These are phyloP conservation scores for Hermetia illucens DNA, from an alignment of 1,140 invertebrate genomes.

Conservation along the genomic window DNA sequence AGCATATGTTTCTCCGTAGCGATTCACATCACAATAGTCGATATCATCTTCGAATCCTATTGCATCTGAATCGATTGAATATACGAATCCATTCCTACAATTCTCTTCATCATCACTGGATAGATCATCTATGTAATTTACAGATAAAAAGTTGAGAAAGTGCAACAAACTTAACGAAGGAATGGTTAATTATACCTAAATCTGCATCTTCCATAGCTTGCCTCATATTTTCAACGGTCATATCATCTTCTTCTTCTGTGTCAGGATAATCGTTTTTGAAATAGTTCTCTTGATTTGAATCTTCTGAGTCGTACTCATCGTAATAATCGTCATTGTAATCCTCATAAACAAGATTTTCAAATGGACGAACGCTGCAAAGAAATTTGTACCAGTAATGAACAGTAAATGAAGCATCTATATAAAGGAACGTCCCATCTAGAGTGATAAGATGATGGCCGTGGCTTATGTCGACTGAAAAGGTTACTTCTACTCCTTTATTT, in stretches of 20 bases:
- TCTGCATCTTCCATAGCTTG: constrained; percentile 21
- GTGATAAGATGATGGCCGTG: too few relatives aligned
- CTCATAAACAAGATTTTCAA: constrained; percentile 20
- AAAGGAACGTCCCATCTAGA: too few relatives aligned
- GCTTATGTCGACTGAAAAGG: too few relatives aligned
- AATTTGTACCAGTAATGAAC: too few relatives aligned
- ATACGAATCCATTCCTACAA: constrained; percentile 27
- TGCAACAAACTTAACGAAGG: neutral
- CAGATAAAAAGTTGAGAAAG: neutral
- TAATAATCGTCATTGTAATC: constrained; percentile 18
- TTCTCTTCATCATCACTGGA: constrained; percentile 32
- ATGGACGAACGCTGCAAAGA: constrained; percentile 13
- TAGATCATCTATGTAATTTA: constrained; percentile 12
- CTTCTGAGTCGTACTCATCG: constrained; percentile 29
- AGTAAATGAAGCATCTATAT: too few relatives aligned
- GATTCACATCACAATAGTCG: constrained; percentile 33
- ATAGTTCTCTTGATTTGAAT: constrained; percentile 38
- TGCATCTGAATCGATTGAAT: constrained; percentile 27
- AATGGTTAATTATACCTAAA: constrained; percentile 14
- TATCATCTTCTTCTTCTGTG: constrained; percentile 28
- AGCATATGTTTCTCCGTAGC: constrained; percentile 38
- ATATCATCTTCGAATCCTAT: constrained; percentile 31
- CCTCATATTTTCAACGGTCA: constrained; percentile 24
- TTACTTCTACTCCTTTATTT: too few relatives aligned
- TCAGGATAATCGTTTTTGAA: constrained; percentile 39